Evolutionary conservation across 1,140 invertebrate genomes (phyloP).

Genomic region (Bombus soroeensis): DNA sequence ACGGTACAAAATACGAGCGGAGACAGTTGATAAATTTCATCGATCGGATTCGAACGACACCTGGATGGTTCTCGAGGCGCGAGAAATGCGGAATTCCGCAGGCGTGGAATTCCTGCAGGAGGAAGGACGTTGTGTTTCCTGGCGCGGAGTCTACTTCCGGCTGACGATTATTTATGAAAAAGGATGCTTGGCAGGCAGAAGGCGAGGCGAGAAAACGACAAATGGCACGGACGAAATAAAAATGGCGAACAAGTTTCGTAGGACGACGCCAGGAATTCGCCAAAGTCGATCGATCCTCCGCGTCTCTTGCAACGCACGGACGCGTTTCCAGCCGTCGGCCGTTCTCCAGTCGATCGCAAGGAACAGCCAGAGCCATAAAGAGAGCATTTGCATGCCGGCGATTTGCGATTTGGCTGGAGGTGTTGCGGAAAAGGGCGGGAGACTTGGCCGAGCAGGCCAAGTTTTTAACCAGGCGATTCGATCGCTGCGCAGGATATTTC

Average conservation of each 20-base stretch:
- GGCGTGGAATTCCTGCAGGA: slow-evolving; percentile 17
- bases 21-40: not conserved
- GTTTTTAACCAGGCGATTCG: not conserved
- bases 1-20: too few species aligned
- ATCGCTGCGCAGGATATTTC: not conserved
- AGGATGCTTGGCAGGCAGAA: slow-evolving; percentile 2
- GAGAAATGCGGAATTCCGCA: slow-evolving; percentile 5
- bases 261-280: slow-evolving; percentile 28
- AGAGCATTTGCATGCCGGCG: slow-evolving; percentile 58
- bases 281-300: slow-evolving; percentile 19
- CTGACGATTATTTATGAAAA: slow-evolving; percentile 47
- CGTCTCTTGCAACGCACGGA: slow-evolving; percentile 15
- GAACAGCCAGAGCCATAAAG: slow-evolving; percentile 43
- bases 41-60: not conserved
- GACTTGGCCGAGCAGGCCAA: too few species aligned
- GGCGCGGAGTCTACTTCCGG: not conserved
- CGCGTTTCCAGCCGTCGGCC: not conserved
- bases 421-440: not conserved
- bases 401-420: slow-evolving; percentile 53
- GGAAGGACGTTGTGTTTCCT: not conserved
- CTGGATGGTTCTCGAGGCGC: not conserved
- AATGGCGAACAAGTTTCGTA: slow-evolving; percentile 10
- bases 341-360: slow-evolving; percentile 30
- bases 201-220: not conserved
- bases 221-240: slow-evolving; percentile 21